Conservation (phyloP, 2,888 invertebrate species). For the Myopa tessellatipennis region DNA sequence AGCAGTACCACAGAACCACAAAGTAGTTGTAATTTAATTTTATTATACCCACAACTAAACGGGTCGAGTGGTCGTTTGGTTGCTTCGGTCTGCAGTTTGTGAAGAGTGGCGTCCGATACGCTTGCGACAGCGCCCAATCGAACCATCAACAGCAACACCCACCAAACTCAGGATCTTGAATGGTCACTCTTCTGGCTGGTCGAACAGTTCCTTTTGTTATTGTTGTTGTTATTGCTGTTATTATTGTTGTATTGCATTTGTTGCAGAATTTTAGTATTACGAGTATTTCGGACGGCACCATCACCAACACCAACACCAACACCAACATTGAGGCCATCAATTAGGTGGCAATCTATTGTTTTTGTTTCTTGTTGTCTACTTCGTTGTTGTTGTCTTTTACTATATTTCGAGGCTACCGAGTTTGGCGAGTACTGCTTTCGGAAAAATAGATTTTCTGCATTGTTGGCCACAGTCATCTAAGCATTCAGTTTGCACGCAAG, state of each 20-base stretch:
- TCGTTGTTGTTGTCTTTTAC: slow-evolving; percentile 11
- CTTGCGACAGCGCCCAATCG: slow-evolving; percentile 9
- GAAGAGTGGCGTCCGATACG: slow-evolving; percentile 7
- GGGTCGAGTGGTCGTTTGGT: neutral
- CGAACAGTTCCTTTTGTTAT: neutral
- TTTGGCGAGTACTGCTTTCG: slow-evolving; percentile 15
- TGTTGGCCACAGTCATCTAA: slow-evolving; percentile 15
- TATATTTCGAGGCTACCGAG: neutral
- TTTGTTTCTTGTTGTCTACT: neutral
- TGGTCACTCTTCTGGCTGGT: neutral
- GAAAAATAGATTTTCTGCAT: slow-evolving; percentile 41
- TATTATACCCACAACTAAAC: slow-evolving; percentile 5
- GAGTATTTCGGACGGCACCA: neutral
- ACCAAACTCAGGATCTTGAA: neutral
- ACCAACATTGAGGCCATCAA: slow-evolving; percentile 15
- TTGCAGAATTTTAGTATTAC: neutral
- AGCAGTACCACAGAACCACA: neutral
- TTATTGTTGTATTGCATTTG: too few relatives aligned
- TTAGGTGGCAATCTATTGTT: slow-evolving; percentile 21
- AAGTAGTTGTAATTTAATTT: slow-evolving; percentile 21
- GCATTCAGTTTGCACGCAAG: slow-evolving; percentile 18
- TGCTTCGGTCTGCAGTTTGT: neutral
- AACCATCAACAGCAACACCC: slow-evolving; percentile 12
- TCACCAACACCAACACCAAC: neutral
- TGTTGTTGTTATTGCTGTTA: neutral